Conservation (phyloP, 2,113 vertebrate genomes). For the Aegypius monachus region DNA sequence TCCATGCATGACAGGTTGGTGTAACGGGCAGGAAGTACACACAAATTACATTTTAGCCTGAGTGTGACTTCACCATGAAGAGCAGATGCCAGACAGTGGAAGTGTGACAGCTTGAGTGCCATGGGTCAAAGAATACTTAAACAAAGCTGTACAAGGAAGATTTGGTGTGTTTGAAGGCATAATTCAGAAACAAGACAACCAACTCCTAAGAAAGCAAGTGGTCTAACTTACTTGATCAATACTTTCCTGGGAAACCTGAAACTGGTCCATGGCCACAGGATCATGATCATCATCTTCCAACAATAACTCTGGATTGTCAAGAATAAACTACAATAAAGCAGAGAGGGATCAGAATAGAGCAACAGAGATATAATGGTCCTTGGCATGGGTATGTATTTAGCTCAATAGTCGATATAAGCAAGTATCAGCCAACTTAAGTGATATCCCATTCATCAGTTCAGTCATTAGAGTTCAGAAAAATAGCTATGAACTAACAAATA, state of each 20-base stretch:
- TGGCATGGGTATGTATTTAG: background rate
- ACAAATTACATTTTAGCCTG: fast-evolving
- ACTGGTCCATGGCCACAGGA: slow-evolving; percentile 16
- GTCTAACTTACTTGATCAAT: slow-evolving; percentile 70
- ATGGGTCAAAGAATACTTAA: background rate
- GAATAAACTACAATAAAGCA: slow-evolving; percentile 62
- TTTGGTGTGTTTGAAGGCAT: background rate
- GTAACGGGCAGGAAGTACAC: background rate
- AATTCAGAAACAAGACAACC: background rate
- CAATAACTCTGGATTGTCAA: slow-evolving; percentile 68
- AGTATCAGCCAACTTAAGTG: background rate
- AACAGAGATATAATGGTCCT: background rate
- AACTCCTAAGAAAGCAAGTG: background rate
- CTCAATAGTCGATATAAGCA: fast-evolving
- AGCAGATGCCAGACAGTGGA: background rate
- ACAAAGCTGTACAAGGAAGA: background rate
- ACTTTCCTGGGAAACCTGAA: slow-evolving; percentile 69
- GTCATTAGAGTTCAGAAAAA: background rate
- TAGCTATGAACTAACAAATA: background rate
- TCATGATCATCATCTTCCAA: slow-evolving; percentile 54
- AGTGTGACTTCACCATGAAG: background rate
- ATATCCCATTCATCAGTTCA: background rate
- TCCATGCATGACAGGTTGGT: fast-evolving
- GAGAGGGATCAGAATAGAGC: background rate
- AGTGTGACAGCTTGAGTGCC: background rate